Evolutionary conservation across 1,140 invertebrate species (phyloP), one percentile per base, ranked within the genome.

Genomic region (Dolichoris vasculosae): DNA sequence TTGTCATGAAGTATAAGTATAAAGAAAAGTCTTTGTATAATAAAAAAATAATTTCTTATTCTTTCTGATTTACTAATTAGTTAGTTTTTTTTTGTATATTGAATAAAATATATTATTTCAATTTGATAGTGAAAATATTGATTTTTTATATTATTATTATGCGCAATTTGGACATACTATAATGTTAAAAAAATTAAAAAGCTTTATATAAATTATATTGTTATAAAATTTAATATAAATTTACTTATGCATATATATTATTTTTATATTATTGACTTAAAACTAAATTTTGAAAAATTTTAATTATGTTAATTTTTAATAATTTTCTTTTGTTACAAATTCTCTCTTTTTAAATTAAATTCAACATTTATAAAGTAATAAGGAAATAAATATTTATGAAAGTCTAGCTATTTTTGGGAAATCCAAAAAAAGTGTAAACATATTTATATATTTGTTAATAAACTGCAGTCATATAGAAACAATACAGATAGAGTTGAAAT

Each of bases 361-460:
- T 38, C 11, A 77, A 64, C 9, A n/a, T 59, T 78, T 64, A 46
- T 64, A 64, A 63, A 35, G 11, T 43, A 83, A 84, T 63, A 79
- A 43, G 71, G 71, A 80, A 43, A 35, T 51, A 80, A 80, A 75
- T 80, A 82, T 75, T 85, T 64, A 82, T 76, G 23, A 82, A 85
- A 85, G 30, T 81, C 30, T 55, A 67, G 59, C 40, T 85, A 85
- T 85, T 85, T 85, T 85, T 77, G 69, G 71, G 23, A 30, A 51
- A 32, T 80, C 55, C 32, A 76, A 85, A 59, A n/a, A 43, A 71
- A 80, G n/a, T 43, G 38, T 79, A 71, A 30, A 77, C 13, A 85
- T 81, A 81, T 75, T 84, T 84, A 85, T 85, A 85, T 85, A 85
- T 85, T 85, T 85, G 71, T 76, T 77, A 76, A 82, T 38, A 35